Evolutionary conservation across 2,797 vertebrate species (phyloP), one percentile per base, ranked within the genome.

Genomic region (Botia kubotai): DNA sequence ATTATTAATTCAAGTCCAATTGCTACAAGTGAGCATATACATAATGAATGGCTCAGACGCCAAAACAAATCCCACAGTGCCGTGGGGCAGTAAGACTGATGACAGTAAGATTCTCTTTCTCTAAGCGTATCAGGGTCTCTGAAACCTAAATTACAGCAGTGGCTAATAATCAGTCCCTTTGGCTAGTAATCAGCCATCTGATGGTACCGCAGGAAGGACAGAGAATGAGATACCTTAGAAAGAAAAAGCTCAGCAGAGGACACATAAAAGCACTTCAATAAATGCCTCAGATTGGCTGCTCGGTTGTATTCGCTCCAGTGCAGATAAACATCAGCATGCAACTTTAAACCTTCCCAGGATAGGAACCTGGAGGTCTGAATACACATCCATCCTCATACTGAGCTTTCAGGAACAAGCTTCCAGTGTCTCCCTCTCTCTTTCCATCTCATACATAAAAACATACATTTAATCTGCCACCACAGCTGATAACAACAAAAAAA

Each of bases 61-160:
- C 48, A 58, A 74, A 80, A 60, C 63, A 67, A 55, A 53, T 55
- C 36, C 43, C 43, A 17, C 14, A 55, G 50, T 12, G 62, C 75
- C 74, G 57, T 29, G 8, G 14, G 63, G 43, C 21, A 72, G 16
- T 21, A 26, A 67, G 29, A 50, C 52, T 70, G 33, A 72, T 67
- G 62, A 58, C 36, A 72, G 50, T 43, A 17, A 36, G 62, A 65
- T 65, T 63, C 77, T 82, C 81, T 66, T 86, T 75, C 87, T 73
- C 75, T 83, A 72, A 86, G 87, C 75, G 81, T 77, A 86, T 60
- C 85, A 85, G 83, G 76, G 89, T 85, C 87, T 81, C 85, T 81
- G 81, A 86, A 79, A 75, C 82, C 85, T 91, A 93, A 94, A 69
- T 92, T 91, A 91, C 89, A 88, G 84, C 79, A 82, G 71, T 86